phyloP scores from a whole-genome alignment of 2,797 vertebrate genomes.

The Oreonectes daqikongensis region DNA sequence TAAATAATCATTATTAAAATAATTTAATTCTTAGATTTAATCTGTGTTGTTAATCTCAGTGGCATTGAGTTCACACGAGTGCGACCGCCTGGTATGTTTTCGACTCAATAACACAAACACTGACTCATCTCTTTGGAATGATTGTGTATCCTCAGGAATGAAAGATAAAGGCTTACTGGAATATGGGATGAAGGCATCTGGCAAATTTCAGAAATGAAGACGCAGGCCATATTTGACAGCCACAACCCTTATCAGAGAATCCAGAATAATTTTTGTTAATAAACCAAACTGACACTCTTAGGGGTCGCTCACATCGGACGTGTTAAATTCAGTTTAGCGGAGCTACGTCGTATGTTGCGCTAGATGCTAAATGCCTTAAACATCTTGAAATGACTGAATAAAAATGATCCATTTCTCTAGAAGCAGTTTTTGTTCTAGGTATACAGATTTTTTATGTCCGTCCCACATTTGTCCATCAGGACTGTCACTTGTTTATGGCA shows the following conservation, averaged over 20 bases:
- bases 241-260: not conserved
- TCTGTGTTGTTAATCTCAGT: conserved; percentile 36
- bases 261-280: not conserved
- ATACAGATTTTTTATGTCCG: not conserved
- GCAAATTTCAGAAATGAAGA: conserved; percentile 51
- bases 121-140: conserved; percentile 47
- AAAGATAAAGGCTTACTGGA: conserved; percentile 48
- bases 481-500: conserved; percentile 76
- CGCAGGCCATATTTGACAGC: not conserved
- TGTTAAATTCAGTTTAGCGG: not conserved
- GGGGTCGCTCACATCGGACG: not conserved
- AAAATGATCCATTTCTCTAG: too few species aligned
- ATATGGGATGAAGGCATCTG: conserved; percentile 36
- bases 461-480: conserved; percentile 48
- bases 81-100: conserved; percentile 40
- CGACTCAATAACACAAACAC: conserved; percentile 39
- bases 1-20: too few species aligned
- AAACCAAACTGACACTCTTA: not conserved
- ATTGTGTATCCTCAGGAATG: conserved; percentile 56
- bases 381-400: too few species aligned
- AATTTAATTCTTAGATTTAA: too few species aligned
- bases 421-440: too few species aligned
- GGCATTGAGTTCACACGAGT: conserved; percentile 47
- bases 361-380: too few species aligned
- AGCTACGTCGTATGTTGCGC: too few species aligned